phyloP scores from a whole-genome alignment of 2,888 invertebrate species.

The Drosophila birchii region DNA sequence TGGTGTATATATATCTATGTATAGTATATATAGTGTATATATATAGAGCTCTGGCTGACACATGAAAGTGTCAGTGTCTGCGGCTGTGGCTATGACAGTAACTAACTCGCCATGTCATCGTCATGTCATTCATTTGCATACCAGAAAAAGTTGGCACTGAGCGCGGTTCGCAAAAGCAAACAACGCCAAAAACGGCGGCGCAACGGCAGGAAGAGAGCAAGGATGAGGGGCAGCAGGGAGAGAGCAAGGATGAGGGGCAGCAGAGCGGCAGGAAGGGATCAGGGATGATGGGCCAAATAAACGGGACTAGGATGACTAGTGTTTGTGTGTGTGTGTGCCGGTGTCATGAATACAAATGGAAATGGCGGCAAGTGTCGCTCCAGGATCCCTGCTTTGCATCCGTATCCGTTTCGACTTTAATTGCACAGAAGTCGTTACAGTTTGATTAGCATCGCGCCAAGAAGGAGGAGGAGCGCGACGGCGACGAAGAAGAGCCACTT shows the following conservation, averaged over 20 bases:
- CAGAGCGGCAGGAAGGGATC: too few species aligned
- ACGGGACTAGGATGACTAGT: conserved; percentile 16
- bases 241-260: too few species aligned
- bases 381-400: conserved; percentile 7
- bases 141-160: conserved; percentile 34
- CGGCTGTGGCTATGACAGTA: conserved; percentile 10
- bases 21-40: not conserved
- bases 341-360: conserved; percentile 64
- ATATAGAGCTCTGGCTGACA: not conserved
- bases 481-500: not conserved
- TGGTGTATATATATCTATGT: not conserved
- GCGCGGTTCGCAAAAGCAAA: conserved; percentile 17
- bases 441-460: conserved; percentile 54
- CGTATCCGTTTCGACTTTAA: conserved; percentile 50
- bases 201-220: not conserved
- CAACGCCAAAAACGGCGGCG: conserved; percentile 3
- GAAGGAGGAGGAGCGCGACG: too few species aligned
- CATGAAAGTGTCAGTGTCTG: conserved; percentile 8
- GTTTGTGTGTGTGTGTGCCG: not conserved
- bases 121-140: conserved; percentile 61
- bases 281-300: conserved; percentile 38
- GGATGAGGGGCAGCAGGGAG: too few species aligned
- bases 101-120: conserved; percentile 52
- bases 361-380: conserved; percentile 18
- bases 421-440: conserved; percentile 53